Base-by-base conservation (phyloP, 30 jellyfish, hydroid and myxozoan genomes). In the Rhopilema esculentum region DNA sequence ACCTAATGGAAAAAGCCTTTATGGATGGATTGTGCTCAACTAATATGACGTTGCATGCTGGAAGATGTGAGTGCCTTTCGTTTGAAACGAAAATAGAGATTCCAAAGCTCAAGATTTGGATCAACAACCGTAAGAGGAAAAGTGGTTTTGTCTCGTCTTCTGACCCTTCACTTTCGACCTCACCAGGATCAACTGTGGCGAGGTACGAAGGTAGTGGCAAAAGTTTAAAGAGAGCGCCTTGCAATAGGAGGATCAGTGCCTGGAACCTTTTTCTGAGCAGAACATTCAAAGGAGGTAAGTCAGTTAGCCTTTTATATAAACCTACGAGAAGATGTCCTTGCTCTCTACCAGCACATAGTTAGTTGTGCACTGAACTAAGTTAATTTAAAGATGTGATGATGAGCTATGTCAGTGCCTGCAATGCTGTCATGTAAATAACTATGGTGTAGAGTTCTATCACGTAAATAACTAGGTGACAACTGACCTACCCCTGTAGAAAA, bases 181-280 rank as follows among this genome's bases (percentile, higher is more conserved):
- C 72, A 63, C 8, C 72, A 17, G 27, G 8, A 24, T n/a, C 29
- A 63, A 19, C 72, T 19, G 29, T 8, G 27, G 72, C 72, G 29
- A 63, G 72, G 72, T n/a, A 2, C 72, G 72, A 63, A 63, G 72
- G 27, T 63, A 24, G 29, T 63, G 72, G 72, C 72, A 63, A 63
- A 63, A 63, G n/a, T 63, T 63, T 63, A 63, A 63, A 63, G 29
- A 63, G 72, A 63, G 72, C 72, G 29, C 72, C 72, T 63, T 63
- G 72, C 72, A 63, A 63, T 24, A 63, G 72, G 72, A 63, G 72
- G 72, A 63, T n/a, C 17, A 63, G 72, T 63, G 72, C 72, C 72
- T 63, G 72, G 72, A 63, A 63, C 29, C 72, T 63, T 63, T 63
- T 63, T n/a, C 72, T 63, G 72, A 63, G 72, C n/a, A 63, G 72